Evolutionary conservation across 1,140 invertebrate genomes (phyloP).

Genomic region (Caenorhabditis latens): DNA sequence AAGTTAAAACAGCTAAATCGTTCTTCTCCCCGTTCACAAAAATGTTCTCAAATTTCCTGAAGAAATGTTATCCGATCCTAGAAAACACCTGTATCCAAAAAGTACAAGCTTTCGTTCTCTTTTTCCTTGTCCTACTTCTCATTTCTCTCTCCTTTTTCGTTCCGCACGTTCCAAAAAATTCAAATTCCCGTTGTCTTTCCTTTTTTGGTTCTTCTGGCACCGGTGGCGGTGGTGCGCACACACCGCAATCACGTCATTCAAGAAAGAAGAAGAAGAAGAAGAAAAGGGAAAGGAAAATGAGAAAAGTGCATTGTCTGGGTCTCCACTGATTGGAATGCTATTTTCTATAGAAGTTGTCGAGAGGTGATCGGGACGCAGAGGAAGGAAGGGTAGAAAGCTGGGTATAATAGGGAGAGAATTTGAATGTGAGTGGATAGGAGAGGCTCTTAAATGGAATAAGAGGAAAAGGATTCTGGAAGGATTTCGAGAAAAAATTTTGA

Average conservation of each 20-base stretch:
- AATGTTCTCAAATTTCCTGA: no score
- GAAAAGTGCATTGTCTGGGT: constrained; percentile 47
- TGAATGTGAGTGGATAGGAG: no score
- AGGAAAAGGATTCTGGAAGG: not conserved
- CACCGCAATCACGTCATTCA: constrained; percentile 32
- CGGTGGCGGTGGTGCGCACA: not conserved
- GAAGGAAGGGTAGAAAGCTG: not conserved
- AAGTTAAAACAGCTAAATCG: no score
- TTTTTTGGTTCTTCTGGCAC: constrained; percentile 13
- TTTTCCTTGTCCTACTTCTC: constrained; percentile 31
- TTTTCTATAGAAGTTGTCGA: not conserved
- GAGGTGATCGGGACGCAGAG: not conserved
- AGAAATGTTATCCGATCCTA: not conserved
- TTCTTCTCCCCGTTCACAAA: no score
- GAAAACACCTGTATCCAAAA: constrained; percentile 43
- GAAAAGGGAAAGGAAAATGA: not conserved
- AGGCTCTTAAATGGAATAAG: no score
- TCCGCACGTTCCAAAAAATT: constrained; percentile 12
- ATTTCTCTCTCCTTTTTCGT: not conserved
- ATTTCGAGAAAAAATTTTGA: not conserved
- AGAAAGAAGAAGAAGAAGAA: constrained; percentile 5
- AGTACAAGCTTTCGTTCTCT: constrained; percentile 16
- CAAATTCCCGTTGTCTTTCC: constrained; percentile 22
- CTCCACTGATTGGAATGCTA: constrained; percentile 7
- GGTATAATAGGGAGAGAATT: no score